These are phyloP conservation scores for Heterodera schachtii DNA, from an alignment of 1,140 invertebrate species.

Conservation along the genomic window DNA sequence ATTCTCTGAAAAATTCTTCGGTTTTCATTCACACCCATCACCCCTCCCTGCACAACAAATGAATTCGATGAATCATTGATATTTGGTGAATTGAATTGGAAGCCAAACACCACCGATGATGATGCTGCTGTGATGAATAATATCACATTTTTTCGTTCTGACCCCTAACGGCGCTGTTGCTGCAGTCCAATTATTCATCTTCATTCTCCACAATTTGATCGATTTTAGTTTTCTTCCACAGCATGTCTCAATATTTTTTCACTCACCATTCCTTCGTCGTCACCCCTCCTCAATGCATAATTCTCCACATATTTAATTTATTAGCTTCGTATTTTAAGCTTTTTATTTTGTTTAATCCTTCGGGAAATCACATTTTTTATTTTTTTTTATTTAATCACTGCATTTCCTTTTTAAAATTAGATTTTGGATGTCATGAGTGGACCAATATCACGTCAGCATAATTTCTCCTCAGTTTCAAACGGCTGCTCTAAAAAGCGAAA, in stretches of 20 bases:
- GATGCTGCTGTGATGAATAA: neutral
- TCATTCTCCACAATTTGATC: neutral
- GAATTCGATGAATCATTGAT: neutral
- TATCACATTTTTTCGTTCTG: neutral
- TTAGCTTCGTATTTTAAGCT: neutral
- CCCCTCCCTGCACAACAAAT: neutral
- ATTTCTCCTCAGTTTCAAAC: neutral
- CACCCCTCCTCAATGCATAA: neutral
- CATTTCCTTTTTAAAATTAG: too few species aligned
- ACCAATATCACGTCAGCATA: neutral
- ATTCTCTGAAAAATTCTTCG: neutral
- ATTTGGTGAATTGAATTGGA: constrained; percentile 1
- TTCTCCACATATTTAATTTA: neutral
- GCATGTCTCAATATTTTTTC: neutral
- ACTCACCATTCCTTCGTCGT: neutral
- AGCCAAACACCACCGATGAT: neutral
- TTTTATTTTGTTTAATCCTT: neutral
- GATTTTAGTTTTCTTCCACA: neutral
- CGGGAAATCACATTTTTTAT: neutral
- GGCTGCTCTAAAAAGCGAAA: constrained; percentile 18
- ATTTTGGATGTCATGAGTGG: neutral
- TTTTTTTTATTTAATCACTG: too few species aligned
- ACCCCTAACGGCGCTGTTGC: neutral
- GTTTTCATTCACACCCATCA: neutral
- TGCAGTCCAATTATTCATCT: neutral